Base-by-base conservation (phyloP, 2,113 vertebrate genomes). In the Indri indri region DNA sequence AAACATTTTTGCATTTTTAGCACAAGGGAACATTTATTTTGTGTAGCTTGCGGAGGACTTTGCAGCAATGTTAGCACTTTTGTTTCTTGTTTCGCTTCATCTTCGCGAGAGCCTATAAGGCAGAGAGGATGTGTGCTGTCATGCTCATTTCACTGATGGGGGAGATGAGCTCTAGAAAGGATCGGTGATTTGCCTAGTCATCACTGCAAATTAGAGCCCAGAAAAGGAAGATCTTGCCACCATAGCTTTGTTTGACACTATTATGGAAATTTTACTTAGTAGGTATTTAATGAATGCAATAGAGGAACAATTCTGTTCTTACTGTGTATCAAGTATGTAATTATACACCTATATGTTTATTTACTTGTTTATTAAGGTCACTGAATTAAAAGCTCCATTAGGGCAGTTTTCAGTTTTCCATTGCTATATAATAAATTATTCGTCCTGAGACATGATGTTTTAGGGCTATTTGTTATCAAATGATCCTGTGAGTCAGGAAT, bases 1-100 rank as follows among this genome's bases (percentile, higher is more conserved):
- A 95, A 94, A 74, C 74, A 80, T 30, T 82, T 94, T 84, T 88
- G 76, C 71, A n/a, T 88, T 77, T 94, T 54, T 20, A 66, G 66
- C 91, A 65, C 40, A 50, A 71, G 59, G 59, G 81, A 76, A 12
- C 54, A 32, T 85, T 91, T 90, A 74, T 65, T 70, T 65, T 18
- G 66, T 17, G 61, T 22, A 65, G 71, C 59, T 71, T 11, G 18
- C 85, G 40, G 42, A 95, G 77, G 91, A 47, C 82, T 68, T 93
- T 79, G 63, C 77, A 37, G 52, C 45, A 40, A 47, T 37, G 50
- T 3, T 8, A n/a, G 54, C 61, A 52, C 61, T 86, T 96, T 32
- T 27, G 34, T 90, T 95, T 92, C 85, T 82, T 1, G 2, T 30
- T 79, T 77, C 27, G 20, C 74, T 73, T 80, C 61, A 45, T 65